Evolutionary conservation across 2,797 vertebrate species (phyloP).

Genomic region (Cryptoprocta ferox): DNA sequence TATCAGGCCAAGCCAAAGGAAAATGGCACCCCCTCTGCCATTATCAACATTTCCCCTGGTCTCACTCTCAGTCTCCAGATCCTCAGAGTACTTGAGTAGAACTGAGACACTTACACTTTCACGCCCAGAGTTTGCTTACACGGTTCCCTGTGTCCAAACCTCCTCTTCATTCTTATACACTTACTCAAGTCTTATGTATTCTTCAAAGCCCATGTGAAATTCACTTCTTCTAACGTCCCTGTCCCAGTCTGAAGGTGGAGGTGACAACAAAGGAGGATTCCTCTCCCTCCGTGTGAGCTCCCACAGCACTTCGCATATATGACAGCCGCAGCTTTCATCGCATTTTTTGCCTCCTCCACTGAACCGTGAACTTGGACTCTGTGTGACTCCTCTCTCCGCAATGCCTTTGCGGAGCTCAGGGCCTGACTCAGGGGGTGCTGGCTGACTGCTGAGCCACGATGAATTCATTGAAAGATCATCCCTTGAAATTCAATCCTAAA

Average conservation of each 20-base stretch:
- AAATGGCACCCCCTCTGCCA: background rate
- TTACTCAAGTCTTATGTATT: background rate
- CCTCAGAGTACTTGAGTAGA: background rate
- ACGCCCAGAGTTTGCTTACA: background rate
- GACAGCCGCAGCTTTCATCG: background rate
- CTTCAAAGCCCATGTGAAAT: background rate
- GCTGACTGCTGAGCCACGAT: background rate
- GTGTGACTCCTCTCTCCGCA: slow-evolving; percentile 11
- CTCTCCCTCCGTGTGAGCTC: background rate
- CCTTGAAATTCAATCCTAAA: slow-evolving; percentile 33
- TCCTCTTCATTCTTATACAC: background rate
- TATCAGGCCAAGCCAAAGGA: background rate
- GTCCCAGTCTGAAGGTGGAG: background rate
- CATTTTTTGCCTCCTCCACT: background rate
- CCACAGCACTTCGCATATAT: background rate
- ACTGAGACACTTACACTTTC: background rate
- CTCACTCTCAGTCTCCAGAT: background rate
- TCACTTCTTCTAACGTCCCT: background rate
- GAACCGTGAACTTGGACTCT: slow-evolving; percentile 57
- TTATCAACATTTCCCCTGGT: no score
- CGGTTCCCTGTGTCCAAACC: background rate
- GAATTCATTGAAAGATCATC: slow-evolving; percentile 42
- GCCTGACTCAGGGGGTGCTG: background rate
- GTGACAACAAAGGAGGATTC: background rate
- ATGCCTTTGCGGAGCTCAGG: background rate